These are phyloP conservation scores for Danaus chrysippus DNA, from an alignment of 2,888 invertebrate species.

Conservation along the genomic window DNA sequence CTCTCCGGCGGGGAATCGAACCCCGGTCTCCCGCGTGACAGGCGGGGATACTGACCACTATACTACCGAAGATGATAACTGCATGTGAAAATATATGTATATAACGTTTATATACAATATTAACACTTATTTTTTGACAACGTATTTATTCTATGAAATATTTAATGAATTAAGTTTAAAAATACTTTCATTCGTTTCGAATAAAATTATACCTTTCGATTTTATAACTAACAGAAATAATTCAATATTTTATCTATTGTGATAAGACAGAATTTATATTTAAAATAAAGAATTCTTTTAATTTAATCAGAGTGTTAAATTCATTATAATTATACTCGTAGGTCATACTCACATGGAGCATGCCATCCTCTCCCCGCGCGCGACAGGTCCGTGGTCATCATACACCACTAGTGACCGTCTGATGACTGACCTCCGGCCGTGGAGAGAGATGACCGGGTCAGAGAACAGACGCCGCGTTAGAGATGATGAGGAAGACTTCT, in stretches of 20 bases:
- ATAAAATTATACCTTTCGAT: too few species aligned
- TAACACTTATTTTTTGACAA: background rate
- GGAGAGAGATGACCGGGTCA: conserved; percentile 86
- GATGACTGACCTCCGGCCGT: conserved; percentile 85
- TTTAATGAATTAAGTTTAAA: too few species aligned
- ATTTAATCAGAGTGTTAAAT: too few species aligned
- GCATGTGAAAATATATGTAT: background rate
- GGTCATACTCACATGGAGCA: conserved; percentile 83
- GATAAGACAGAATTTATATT: too few species aligned
- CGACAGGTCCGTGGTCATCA: conserved; percentile 92
- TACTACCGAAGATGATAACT: conserved; percentile 67
- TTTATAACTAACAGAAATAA: too few species aligned
- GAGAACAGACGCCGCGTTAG: conserved; percentile 88
- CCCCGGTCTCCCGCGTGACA: conserved; percentile 81
- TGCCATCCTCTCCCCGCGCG: conserved; percentile 92
- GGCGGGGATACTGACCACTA: conserved; percentile 80
- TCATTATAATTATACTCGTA: too few species aligned
- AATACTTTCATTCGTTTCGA: too few species aligned
- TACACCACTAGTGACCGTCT: conserved; percentile 92
- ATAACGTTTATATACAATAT: background rate
- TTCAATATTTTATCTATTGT: too few species aligned
- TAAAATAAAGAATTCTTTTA: too few species aligned
- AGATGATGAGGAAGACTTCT: conserved; percentile 80
- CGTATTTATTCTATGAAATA: too few species aligned
- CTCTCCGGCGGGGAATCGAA: conserved; percentile 78